phyloP scores from a whole-genome alignment of 2,888 invertebrate genomes.

The Plemyria rubiginata region DNA sequence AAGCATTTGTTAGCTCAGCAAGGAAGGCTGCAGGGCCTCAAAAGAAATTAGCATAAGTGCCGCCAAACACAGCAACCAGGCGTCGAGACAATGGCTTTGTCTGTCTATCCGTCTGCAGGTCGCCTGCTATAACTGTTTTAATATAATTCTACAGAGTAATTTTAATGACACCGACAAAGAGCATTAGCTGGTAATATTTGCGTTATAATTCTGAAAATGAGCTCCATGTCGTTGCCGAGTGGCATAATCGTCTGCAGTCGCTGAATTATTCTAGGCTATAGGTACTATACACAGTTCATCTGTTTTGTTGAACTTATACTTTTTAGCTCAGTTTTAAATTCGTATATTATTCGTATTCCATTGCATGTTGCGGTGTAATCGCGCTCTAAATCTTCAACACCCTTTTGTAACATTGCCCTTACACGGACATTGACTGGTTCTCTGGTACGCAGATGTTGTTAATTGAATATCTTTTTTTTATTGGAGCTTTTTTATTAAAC shows the following conservation, averaged over 20 bases:
- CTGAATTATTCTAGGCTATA: constrained; percentile 21
- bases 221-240: constrained; percentile 45
- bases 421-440: constrained; percentile 31
- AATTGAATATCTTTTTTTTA: constrained; percentile 29
- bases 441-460: constrained; percentile 30
- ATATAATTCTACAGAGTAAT: constrained; percentile 63
- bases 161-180: constrained; percentile 62
- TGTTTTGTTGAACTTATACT: constrained; percentile 38
- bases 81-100: constrained; percentile 80
- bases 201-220: constrained; percentile 48
- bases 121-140: constrained; percentile 67
- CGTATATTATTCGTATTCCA: constrained; percentile 42
- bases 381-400: constrained; percentile 47
- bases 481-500: constrained; percentile 33
- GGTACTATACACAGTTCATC: too few relatives aligned
- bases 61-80: constrained; percentile 66
- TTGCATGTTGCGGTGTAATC: constrained; percentile 44
- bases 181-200: constrained; percentile 45
- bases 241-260: constrained; percentile 31
- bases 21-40: constrained; percentile 68
- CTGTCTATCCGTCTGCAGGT: constrained; percentile 69
- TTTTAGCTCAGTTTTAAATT: constrained; percentile 43
- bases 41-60: constrained; percentile 82
- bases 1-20: constrained; percentile 64
- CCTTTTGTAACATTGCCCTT: constrained; percentile 39